These are phyloP conservation scores for Pipistrellus nathusii DNA, from an alignment of 2,797 vertebrate species.

Conservation along the genomic window DNA sequence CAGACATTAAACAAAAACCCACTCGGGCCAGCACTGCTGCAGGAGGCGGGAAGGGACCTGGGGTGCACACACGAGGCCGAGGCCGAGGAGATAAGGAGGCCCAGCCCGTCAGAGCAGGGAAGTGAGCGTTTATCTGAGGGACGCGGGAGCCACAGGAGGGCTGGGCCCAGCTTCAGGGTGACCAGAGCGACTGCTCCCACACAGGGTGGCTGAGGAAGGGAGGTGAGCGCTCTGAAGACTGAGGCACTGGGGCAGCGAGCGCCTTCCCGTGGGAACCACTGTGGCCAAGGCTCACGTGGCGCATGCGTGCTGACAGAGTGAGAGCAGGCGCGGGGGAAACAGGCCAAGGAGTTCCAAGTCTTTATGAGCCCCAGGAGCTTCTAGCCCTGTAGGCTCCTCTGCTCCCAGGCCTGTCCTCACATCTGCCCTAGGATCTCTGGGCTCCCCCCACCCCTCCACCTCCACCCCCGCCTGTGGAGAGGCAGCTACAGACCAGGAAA, in stretches of 20 bases:
- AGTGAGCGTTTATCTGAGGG: neutral
- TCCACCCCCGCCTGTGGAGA: neutral
- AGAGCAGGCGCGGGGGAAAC: neutral
- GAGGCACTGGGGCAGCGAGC: neutral
- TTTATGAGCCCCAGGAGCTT: neutral
- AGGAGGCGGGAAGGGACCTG: rapidly evolving
- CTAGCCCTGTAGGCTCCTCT: neutral
- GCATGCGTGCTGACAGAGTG: neutral
- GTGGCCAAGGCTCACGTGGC: neutral
- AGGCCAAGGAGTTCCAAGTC: neutral
- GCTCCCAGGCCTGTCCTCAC: neutral
- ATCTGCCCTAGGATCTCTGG: neutral
- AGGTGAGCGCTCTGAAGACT: neutral
- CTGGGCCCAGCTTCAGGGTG: neutral
- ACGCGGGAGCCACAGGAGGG: neutral
- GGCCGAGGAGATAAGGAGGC: neutral
- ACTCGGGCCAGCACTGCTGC: neutral
- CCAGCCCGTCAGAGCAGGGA: neutral
- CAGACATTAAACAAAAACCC: neutral
- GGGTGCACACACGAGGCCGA: neutral
- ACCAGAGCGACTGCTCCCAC: neutral
- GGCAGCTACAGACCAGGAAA: neutral
- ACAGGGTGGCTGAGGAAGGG: neutral
- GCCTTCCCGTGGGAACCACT: neutral
- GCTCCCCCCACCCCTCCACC: neutral